phyloP scores from a whole-genome alignment of 2,113 vertebrate species.

The Tonatia bakeri region DNA sequence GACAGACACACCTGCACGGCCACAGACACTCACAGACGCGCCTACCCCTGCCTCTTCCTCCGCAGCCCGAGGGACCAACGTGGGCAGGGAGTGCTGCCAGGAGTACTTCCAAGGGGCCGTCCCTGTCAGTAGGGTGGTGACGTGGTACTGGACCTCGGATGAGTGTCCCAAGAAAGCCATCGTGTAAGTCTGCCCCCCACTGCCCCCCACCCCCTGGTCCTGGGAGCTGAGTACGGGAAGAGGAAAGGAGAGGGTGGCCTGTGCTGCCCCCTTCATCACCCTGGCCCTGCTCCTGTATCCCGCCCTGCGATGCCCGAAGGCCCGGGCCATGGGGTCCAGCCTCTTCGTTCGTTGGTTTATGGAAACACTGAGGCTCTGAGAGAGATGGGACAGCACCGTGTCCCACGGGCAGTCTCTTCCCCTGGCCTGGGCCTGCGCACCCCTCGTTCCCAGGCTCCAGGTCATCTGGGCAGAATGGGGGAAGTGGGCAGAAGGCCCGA shows the following conservation, averaged over 20 bases:
- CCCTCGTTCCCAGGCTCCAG: fast-evolving
- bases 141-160: background rate
- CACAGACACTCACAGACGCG: too few species aligned
- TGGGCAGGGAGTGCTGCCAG: slow-evolving; percentile 56
- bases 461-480: background rate
- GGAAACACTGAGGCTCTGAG: background rate
- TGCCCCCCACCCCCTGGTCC: too few species aligned
- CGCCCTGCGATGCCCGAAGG: background rate
- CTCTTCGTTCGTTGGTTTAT: background rate
- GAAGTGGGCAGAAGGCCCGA: background rate
- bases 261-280: fast-evolving
- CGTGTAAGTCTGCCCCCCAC: slow-evolving; percentile 40
- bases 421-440: background rate
- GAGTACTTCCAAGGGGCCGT: slow-evolving; percentile 14
- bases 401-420: background rate
- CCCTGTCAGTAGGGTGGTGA: background rate
- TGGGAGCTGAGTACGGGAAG: background rate
- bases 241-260: fast-evolving
- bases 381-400: background rate
- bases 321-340: background rate
- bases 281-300: background rate
- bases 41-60: background rate
- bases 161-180: slow-evolving; percentile 9
- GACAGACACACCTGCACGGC: background rate
- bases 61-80: background rate